Evolutionary conservation across 2,888 invertebrate species (phyloP), one percentile per base, ranked within the genome.

Genomic region (Aporophyla lueneburgensis): DNA sequence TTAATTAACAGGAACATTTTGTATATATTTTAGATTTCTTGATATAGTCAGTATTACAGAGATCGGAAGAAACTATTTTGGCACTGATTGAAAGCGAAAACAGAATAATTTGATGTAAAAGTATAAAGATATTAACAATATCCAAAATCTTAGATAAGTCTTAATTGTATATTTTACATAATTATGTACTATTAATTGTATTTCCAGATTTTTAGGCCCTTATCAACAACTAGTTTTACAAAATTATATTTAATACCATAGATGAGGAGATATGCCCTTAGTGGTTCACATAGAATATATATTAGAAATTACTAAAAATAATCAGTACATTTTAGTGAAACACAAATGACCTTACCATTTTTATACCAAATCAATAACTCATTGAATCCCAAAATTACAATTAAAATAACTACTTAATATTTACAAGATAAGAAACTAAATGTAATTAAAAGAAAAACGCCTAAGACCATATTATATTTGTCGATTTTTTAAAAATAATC

Each of bases 291-390:
- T 92, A 93, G 93, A 93, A 94, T 94, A 95, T 94, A 94, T 93
- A 93, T 89, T 93, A 91, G 90, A 76, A 93, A 93, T 92, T 91
- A 93, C 93, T 95, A 95, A 94, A 96, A 95, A 93, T 96, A 96
- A 96, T 96, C 96, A 96, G 96, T 96, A 95, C 96, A 96, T 95
- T 96, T 94, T 91, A 95, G 94, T 93, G 92, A 92, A 96, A 95
- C 95, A 92, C 93, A 96, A 95, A 94, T 90, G 92, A 93, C 92
- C 91, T 87, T 93, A 92, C 91, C 88, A 91, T 92, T 91, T 91
- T 87, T 86, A 92, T 88, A 91, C 89, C 86, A 91, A 93, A 92
- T 92, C 92, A 92, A 88, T 89, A 90, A 91, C 92, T 92, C 90
- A 92, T 90, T 89, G 87, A 90, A 86, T 89, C 85, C 87, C 88